phyloP scores from a whole-genome alignment of 2,797 vertebrate genomes.

The Lerista edwardsae region DNA sequence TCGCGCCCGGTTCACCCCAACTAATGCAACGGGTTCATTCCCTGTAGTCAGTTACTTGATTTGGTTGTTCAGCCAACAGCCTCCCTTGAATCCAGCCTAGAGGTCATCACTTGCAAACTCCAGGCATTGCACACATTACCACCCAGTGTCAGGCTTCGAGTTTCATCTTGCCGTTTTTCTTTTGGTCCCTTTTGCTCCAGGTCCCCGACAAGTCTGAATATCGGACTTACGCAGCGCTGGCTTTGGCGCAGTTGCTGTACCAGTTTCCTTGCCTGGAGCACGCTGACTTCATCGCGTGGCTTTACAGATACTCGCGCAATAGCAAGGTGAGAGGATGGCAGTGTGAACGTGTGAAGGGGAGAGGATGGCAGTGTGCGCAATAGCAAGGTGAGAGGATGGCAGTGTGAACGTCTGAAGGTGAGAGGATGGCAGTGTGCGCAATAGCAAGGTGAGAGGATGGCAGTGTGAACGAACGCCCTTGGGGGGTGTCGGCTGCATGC shows the following conservation, averaged over 20 bases:
- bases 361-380: conserved; percentile 50
- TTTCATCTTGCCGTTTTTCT: not conserved
- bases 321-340: conserved; percentile 76
- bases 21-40: too few relatives aligned
- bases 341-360: conserved; percentile 76
- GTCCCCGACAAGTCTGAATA: conserved; percentile 92
- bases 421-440: too few relatives aligned
- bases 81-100: not conserved
- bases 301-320: conserved; percentile 83
- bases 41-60: not conserved
- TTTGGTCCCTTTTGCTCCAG: conserved; percentile 72
- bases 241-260: conserved; percentile 81
- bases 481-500: not conserved
- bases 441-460: conserved; percentile 78
- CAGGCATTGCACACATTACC: not conserved
- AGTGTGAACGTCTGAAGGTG: not conserved
- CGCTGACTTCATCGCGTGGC: conserved; percentile 87
- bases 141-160: accelerated
- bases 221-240: conserved; percentile 83
- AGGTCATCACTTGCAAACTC: not conserved
- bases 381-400: conserved; percentile 77
- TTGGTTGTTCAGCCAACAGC: not conserved
- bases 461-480: not conserved
- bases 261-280: conserved; percentile 81
- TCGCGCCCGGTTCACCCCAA: too few relatives aligned